Percentiles rank a stretch among this genome's conserved stretches.
phyloP scores from a whole-genome alignment of 2,888 invertebrate species.

The Leptothorax acervorum region DNA sequence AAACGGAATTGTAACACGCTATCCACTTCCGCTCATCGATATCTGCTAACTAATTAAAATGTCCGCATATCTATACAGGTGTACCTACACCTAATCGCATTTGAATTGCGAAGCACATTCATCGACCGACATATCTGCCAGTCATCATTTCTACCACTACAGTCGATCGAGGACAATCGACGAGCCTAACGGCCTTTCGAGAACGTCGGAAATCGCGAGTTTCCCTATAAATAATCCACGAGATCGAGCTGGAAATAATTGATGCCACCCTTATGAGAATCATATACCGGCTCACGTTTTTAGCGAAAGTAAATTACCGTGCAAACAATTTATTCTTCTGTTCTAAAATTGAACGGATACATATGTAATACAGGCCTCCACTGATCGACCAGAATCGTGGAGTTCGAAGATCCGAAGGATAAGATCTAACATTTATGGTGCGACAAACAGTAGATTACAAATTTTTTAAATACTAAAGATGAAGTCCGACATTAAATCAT shows the following conservation, averaged over 20 bases:
- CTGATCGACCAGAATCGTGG: not conserved
- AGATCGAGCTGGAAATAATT: slow-evolving; percentile 71
- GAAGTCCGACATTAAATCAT: not conserved
- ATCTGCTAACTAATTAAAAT: slow-evolving; percentile 33
- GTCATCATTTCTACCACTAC: slow-evolving; percentile 53
- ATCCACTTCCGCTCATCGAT: not conserved
- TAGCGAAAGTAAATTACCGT: slow-evolving; percentile 41
- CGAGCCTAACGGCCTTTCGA: slow-evolving; percentile 59
- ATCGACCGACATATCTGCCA: slow-evolving; percentile 58
- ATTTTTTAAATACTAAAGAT: not conserved
- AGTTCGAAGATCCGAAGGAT: not conserved
- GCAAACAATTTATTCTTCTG: slow-evolving; percentile 27
- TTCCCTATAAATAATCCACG: slow-evolving; percentile 74
- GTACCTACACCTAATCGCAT: slow-evolving; percentile 27
- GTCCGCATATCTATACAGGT: not conserved
- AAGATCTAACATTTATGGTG: not conserved
- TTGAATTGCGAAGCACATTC: slow-evolving; percentile 34
- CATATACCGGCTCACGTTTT: slow-evolving; percentile 35
- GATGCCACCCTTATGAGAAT: slow-evolving; percentile 59
- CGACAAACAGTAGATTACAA: not conserved
- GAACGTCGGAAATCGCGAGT: slow-evolving; percentile 53
- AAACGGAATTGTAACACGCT: not conserved
- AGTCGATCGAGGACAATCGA: slow-evolving; percentile 63
- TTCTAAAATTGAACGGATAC: slow-evolving; percentile 28
- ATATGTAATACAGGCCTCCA: slow-evolving; percentile 6